phyloP scores from a whole-genome alignment of 2,888 invertebrate species.

The Ormyrus pomaceus region DNA sequence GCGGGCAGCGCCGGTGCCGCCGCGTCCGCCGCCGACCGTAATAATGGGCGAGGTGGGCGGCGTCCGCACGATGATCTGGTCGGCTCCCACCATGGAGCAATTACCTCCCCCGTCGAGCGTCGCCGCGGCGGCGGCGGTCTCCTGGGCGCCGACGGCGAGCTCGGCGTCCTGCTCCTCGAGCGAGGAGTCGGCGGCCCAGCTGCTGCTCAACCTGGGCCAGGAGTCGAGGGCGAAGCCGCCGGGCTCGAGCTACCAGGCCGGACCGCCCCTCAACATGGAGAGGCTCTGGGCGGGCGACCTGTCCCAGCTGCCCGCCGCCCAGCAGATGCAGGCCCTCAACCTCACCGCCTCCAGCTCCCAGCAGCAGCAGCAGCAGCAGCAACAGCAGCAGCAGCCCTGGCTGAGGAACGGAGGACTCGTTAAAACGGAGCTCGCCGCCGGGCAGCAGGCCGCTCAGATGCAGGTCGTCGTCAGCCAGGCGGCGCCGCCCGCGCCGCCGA shows the following conservation, averaged over 20 bases:
- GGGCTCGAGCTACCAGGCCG: slow-evolving; percentile 66
- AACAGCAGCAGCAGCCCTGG: slow-evolving; percentile 65
- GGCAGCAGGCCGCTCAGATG: slow-evolving; percentile 63
- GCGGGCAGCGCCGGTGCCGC: slow-evolving; percentile 73
- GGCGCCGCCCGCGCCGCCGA: slow-evolving; percentile 70
- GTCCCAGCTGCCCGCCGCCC: slow-evolving; percentile 88
- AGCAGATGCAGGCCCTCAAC: slow-evolving; percentile 88
- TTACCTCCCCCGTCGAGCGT: slow-evolving; percentile 56
- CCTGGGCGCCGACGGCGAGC: too few relatives aligned
- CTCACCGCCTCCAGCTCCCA: slow-evolving; percentile 77
- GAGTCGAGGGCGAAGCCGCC: slow-evolving; percentile 79
- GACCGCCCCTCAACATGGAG: slow-evolving; percentile 91
- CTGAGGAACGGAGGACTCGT: slow-evolving; percentile 71
- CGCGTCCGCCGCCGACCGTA: slow-evolving; percentile 87
- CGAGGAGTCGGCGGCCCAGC: slow-evolving; percentile 80
- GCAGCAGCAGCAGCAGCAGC: slow-evolving; percentile 62
- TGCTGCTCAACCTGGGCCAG: slow-evolving; percentile 86
- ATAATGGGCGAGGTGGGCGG: slow-evolving; percentile 96
- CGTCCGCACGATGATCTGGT: slow-evolving; percentile 86
- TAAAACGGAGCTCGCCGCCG: slow-evolving; percentile 67
- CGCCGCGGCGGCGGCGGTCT: slow-evolving; percentile 70
- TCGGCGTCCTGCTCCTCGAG: slow-evolving; percentile 77
- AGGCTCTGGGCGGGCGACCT: slow-evolving; percentile 93
- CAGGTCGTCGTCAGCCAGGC: slow-evolving; percentile 33
- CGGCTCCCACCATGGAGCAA: slow-evolving; percentile 76